phyloP scores from a whole-genome alignment of 2,888 invertebrate species.

The Drosophila sordidapex region DNA sequence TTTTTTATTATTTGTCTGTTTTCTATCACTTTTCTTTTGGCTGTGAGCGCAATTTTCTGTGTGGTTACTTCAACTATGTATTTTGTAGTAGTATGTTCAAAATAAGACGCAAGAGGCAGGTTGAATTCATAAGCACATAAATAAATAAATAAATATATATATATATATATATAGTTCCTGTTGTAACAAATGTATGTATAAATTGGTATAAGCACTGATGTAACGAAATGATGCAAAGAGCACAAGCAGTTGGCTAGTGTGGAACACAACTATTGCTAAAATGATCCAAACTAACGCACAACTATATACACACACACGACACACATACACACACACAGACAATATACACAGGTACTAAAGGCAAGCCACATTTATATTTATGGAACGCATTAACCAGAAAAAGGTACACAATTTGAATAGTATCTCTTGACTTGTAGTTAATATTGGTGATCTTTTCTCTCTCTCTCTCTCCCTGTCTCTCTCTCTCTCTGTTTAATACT shows the following conservation, averaged over 20 bases:
- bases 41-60: neutral
- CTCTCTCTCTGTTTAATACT: neutral
- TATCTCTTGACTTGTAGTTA: neutral
- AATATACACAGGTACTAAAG: conserved; percentile 15
- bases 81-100: neutral
- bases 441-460: conserved; percentile 10
- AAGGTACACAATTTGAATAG: conserved; percentile 28
- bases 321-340: neutral
- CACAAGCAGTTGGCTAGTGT: neutral
- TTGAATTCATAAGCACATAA: neutral
- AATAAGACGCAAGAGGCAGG: neutral
- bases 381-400: conserved; percentile 29
- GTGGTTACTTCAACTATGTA: neutral
- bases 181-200: conserved; percentile 2
- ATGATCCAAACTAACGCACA: neutral
- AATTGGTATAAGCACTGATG: neutral
- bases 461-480: neutral
- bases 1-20: neutral
- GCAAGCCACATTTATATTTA: conserved; percentile 17
- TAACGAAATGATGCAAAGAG: neutral
- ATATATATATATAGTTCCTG: neutral
- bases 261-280: too few relatives aligned
- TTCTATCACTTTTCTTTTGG: neutral
- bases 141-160: neutral
- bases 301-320: neutral